Evolutionary conservation across 2,797 vertebrate species (phyloP).

Genomic region (Syncerus caffer): DNA sequence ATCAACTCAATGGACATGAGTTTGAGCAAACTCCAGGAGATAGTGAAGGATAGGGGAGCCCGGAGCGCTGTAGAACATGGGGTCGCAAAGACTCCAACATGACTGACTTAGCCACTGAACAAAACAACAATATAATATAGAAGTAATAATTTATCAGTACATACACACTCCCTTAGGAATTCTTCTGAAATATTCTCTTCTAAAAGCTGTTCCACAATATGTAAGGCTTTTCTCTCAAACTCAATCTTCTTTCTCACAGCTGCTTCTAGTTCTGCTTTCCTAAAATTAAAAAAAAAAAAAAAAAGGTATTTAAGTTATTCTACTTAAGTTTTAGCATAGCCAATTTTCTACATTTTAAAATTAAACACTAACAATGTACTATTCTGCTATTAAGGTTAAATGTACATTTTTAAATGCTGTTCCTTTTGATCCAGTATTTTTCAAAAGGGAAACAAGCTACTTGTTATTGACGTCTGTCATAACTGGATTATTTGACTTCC

Average conservation of each 20-base stretch:
- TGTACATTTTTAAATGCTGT: neutral
- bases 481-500: neutral
- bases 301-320: neutral
- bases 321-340: neutral
- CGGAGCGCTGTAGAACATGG: neutral
- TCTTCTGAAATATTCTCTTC: constrained; percentile 91
- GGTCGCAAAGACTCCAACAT: neutral
- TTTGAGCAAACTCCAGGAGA: neutral
- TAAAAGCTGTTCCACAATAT: constrained; percentile 92
- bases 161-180: constrained; percentile 91
- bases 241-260: constrained; percentile 88
- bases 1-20: neutral
- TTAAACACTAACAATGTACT: neutral
- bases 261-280: constrained; percentile 89
- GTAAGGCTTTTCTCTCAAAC: constrained; percentile 88
- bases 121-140: neutral
- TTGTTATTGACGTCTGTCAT: neutral
- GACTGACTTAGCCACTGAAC: neutral
- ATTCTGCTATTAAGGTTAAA: neutral
- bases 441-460: constrained; percentile 13
- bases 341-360: neutral
- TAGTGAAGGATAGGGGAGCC: neutral
- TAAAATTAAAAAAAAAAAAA: constrained; percentile 70
- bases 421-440: neutral
- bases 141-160: constrained; percentile 62